Conservation (phyloP, 2,888 invertebrate species). For the Meteorus cinctellus region DNA sequence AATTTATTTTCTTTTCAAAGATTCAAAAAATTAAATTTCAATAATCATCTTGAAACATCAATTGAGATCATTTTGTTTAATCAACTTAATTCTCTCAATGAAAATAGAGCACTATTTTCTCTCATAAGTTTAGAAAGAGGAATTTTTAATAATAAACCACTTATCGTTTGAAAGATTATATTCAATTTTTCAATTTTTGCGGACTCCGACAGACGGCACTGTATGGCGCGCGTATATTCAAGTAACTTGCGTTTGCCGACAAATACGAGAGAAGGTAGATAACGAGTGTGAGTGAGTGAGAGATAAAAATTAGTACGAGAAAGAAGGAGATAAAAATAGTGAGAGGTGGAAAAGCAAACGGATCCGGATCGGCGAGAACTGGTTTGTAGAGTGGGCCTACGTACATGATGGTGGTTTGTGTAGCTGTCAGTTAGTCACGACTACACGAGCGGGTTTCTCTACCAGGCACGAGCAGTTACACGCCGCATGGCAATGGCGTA, state of each 20-base stretch:
- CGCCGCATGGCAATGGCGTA: slow-evolving; percentile 63
- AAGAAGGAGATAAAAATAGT: slow-evolving; percentile 4
- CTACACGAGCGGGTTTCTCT: slow-evolving; percentile 41
- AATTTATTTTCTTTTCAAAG: background rate
- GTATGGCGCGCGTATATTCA: slow-evolving; percentile 35
- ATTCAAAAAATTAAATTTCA: background rate
- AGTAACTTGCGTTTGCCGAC: slow-evolving; percentile 7
- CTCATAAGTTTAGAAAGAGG: background rate
- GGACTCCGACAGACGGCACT: slow-evolving; percentile 27
- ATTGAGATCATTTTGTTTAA: background rate
- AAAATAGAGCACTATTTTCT: background rate
- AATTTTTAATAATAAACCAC: background rate
- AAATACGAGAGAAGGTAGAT: background rate
- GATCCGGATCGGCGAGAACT: slow-evolving; percentile 51
- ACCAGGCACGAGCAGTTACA: slow-evolving; percentile 57
- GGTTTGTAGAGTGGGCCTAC: slow-evolving; percentile 50
- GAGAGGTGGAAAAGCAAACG: slow-evolving; percentile 31
- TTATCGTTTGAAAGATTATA: background rate
- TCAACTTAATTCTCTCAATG: background rate
- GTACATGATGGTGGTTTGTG: slow-evolving; percentile 33
- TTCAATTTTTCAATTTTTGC: background rate
- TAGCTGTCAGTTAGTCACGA: slow-evolving; percentile 45
- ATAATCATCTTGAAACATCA: background rate
- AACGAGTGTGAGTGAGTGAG: slow-evolving; percentile 14
- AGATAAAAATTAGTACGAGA: background rate